Evolutionary conservation across 2,797 vertebrate species (phyloP).

Genomic region (Anabacerthia variegaticeps): DNA sequence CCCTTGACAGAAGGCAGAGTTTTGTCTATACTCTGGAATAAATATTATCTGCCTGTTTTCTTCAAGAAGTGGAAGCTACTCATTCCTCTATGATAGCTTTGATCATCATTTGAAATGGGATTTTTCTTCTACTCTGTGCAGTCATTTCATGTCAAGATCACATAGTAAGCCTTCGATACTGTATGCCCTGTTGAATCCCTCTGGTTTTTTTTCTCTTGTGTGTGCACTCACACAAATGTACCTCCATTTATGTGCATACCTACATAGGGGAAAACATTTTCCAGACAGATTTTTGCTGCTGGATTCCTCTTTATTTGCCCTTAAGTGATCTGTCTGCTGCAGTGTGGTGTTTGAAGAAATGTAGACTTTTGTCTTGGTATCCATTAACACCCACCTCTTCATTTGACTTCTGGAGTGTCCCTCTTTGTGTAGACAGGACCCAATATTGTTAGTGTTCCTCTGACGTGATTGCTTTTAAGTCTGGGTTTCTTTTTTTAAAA

Average conservation of each 20-base stretch:
- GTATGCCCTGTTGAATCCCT: neutral
- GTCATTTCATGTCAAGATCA: neutral
- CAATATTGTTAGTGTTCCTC: neutral
- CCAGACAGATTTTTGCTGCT: neutral
- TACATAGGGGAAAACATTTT: neutral
- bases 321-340: neutral
- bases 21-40: constrained; percentile 76
- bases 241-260: neutral
- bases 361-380: neutral
- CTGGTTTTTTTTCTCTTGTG: neutral
- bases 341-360: neutral
- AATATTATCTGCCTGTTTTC: constrained; percentile 72
- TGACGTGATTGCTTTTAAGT: neutral
- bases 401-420: neutral
- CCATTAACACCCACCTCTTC: neutral
- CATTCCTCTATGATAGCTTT: constrained; percentile 36
- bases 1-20: constrained; percentile 71
- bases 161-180: neutral
- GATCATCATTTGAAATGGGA: constrained; percentile 41
- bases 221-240: neutral
- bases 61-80: constrained; percentile 64
- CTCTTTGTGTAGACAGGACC: neutral
- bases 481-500: neutral
- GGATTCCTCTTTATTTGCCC: neutral
- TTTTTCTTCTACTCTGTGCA: neutral